A percentile compares a stretch with the other conserved stretches of the same genome.
Evolutionary conservation across 2,113 vertebrate genomes (phyloP).

Genomic region (Junco hyemalis): DNA sequence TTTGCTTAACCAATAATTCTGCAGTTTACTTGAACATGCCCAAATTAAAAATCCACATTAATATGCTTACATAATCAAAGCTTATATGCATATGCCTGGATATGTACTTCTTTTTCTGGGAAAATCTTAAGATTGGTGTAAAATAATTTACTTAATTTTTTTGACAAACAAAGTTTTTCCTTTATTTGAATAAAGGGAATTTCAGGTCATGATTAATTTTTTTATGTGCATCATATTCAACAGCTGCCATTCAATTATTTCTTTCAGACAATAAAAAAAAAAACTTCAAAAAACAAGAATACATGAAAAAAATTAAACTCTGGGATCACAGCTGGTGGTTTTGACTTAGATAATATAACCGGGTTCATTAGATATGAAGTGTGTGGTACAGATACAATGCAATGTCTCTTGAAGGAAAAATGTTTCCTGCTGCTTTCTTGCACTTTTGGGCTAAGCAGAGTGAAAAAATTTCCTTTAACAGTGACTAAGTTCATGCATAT

Average conservation of each 20-base stretch:
- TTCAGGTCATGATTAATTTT: neutral
- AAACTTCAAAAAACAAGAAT: neutral
- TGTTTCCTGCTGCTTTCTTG: neutral
- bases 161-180: neutral
- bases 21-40: neutral
- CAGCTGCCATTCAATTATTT: neutral
- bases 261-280: neutral
- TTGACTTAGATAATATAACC: neutral
- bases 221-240: neutral
- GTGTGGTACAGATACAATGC: neutral
- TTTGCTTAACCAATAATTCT: neutral
- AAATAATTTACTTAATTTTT: neutral
- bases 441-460: neutral
- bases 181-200: neutral
- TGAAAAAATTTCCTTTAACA: neutral
- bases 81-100: neutral
- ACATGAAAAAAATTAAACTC: neutral
- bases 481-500: neutral
- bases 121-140: neutral
- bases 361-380: neutral
- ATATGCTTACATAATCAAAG: neutral
- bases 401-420: neutral
- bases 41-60: neutral
- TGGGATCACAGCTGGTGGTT: neutral
- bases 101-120: neutral